phyloP scores from a whole-genome alignment of 2,113 vertebrate species.

The Mus musculus region GRCm39 chrX:46780001-46780500 shows the following conservation, averaged over 20 bases:
- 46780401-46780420: background rate
- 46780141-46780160: background rate
- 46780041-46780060: slow-evolving; percentile 6
- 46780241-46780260: slow-evolving; percentile 23
- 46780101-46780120: slow-evolving; percentile 8
- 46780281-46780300: background rate
- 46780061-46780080: background rate
- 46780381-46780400: too few relatives aligned
- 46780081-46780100: background rate
- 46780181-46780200: background rate
- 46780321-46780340: too few relatives aligned
- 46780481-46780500: slow-evolving; percentile 15
- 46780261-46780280: background rate
- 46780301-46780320: background rate
- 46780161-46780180: slow-evolving; percentile 50
- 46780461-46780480: slow-evolving; percentile 29
- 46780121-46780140: background rate
- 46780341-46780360: too few relatives aligned
- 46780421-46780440: slow-evolving; percentile 25
- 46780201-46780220: background rate
- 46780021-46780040: slow-evolving; percentile 18
- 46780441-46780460: slow-evolving; percentile 38
- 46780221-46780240: slow-evolving; percentile 9
- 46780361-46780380: background rate
- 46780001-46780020: slow-evolving; percentile 11